Conservation (phyloP, 2,797 vertebrate genomes). For the Acanthopagrus latus region DNA sequence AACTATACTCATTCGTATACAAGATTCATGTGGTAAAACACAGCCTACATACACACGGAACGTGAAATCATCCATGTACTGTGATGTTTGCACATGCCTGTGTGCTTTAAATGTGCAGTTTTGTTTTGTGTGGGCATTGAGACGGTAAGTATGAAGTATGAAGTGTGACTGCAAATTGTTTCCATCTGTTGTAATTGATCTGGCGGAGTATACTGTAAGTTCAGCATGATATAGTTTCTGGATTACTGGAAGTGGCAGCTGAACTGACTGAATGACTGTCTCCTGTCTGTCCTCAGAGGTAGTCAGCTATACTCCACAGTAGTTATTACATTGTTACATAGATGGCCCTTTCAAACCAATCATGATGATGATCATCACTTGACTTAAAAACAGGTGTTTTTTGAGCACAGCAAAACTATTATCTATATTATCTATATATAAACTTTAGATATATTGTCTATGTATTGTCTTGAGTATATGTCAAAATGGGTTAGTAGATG, state of each 20-base stretch:
- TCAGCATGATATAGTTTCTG: neutral
- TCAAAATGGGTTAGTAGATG: too few relatives aligned
- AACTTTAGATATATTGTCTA: too few relatives aligned
- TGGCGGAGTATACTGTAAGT: neutral
- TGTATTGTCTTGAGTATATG: too few relatives aligned
- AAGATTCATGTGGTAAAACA: neutral
- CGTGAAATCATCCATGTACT: neutral
- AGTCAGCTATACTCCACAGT: constrained; percentile 43
- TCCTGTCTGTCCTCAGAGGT: constrained; percentile 39
- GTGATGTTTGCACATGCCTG: neutral
- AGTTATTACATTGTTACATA: constrained; percentile 35
- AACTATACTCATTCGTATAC: neutral
- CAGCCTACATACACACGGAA: neutral
- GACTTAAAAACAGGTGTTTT: too few relatives aligned
- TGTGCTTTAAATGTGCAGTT: neutral
- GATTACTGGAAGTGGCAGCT: neutral
- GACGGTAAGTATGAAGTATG: constrained; percentile 8
- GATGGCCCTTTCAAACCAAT: too few relatives aligned
- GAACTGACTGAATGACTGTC: too few relatives aligned
- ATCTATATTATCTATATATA: too few relatives aligned
- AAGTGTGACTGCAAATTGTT: constrained; percentile 18
- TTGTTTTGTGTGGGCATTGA: neutral
- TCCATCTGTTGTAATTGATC: constrained; percentile 18
- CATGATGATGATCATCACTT: too few relatives aligned
- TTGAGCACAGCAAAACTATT: too few relatives aligned